Conservation (phyloP, 2,888 invertebrate species). For the Aspidapion aeneum region DNA sequence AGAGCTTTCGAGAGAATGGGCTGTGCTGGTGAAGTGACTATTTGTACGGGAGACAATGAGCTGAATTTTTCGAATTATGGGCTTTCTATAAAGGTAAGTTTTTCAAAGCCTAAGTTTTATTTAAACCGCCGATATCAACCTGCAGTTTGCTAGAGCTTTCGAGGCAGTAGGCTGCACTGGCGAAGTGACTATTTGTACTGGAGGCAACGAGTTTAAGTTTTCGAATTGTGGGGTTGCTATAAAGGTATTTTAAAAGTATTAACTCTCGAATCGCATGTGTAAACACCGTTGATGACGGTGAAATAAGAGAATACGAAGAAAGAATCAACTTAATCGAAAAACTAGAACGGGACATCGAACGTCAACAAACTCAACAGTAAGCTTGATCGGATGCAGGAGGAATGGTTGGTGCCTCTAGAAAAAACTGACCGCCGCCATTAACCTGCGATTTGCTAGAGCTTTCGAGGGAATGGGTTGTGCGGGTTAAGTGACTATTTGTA, state of each 20-base stretch:
- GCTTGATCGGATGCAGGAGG: constrained; percentile 23
- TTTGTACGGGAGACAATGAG: constrained; percentile 45
- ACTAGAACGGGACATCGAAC: constrained; percentile 51
- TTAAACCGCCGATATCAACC: constrained; percentile 64
- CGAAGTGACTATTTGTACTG: constrained; percentile 56
- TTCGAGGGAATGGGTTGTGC: constrained; percentile 78
- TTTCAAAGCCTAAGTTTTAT: no score
- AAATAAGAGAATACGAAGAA: constrained; percentile 62
- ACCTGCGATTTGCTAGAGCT: constrained; percentile 69
- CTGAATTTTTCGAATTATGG: constrained; percentile 82
- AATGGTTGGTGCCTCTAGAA: constrained; percentile 71
- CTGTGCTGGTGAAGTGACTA: constrained; percentile 77
- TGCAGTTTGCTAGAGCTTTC: constrained; percentile 75
- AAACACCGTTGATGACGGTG: constrained; percentile 54
- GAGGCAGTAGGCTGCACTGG: constrained; percentile 78
- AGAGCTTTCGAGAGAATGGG: constrained; percentile 73
- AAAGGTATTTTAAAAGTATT: constrained; percentile 53
- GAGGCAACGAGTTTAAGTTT: constrained; percentile 62
- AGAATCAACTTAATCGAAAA: constrained; percentile 53
- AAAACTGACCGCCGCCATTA: constrained; percentile 64
- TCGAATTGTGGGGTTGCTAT: constrained; percentile 82
- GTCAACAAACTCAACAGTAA: constrained; percentile 46
- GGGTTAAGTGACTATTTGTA: constrained; percentile 64
- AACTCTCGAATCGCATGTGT: constrained; percentile 64
- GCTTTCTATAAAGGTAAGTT: constrained; percentile 61